Evolutionary conservation across 2,888 invertebrate species (phyloP), one percentile per base, ranked within the genome.

Genomic region (Epinotia nisella): DNA sequence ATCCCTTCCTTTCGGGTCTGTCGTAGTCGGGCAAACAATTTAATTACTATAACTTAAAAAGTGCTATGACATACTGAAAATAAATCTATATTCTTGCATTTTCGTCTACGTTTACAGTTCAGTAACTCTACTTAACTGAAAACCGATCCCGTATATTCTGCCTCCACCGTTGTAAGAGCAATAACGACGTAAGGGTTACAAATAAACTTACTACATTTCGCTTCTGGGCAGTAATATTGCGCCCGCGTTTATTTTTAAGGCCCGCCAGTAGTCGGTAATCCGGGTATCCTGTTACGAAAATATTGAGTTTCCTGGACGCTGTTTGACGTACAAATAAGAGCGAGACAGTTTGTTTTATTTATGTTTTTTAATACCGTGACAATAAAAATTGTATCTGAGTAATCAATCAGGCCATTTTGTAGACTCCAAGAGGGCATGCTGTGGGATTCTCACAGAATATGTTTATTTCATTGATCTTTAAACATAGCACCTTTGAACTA

Each of bases 261-360:
- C 51, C 51, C 68, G 24, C 45, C 53, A 59, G 74, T 74, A 71
- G 74, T 72, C 21, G 62, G 74, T 74, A 74, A 74, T 72, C 66
- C 56, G 13, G 69, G 74, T 75, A 66, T 77, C 74, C 69, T 67
- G 77, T 77, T 76, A 75, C 77, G 55, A 45, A 74, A 75, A 76
- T 76, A 77, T 77, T 74, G 66, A 73, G 79, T 87, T 85, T 79
- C 82, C 61, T 72, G 76, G 71, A 76, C 76, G 77, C 74, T 75
- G 70, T 71, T 70, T 74, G 75, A 77, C 77, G 76, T 61, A 75
- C 72, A 70, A 74, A 74, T 61, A 76, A 75, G 7, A 35, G 35
- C 7, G 35, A 67, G 64, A 72, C 69, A 70, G 62, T 71, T 29
- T 4, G 24, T 62, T 62, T 49, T 59, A 56, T 58, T 55, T 9